Conservation (phyloP, 2,113 vertebrate genomes). For the Mus spicilegus region DNA sequence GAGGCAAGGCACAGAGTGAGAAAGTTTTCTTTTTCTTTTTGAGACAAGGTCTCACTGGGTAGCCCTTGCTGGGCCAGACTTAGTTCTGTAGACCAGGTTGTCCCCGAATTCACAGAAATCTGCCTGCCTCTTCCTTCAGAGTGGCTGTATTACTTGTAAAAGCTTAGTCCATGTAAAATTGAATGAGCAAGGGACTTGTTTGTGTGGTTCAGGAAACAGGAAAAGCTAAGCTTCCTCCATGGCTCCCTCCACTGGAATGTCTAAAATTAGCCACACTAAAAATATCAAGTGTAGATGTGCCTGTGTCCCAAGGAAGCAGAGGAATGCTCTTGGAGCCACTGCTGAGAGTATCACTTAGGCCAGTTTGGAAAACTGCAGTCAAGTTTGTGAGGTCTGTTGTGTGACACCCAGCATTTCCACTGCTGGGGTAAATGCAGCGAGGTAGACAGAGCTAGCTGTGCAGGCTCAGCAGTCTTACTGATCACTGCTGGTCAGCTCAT, state of each 20-base stretch:
- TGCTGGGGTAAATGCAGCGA: background rate
- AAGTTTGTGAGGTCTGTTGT: background rate
- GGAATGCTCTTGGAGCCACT: background rate
- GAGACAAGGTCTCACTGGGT: background rate
- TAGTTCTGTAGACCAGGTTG: background rate
- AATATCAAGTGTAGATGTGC: background rate
- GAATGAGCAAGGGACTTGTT: background rate
- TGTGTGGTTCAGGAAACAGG: background rate
- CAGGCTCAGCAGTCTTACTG: background rate
- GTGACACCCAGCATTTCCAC: background rate
- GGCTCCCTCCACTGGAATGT: background rate
- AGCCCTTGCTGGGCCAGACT: background rate
- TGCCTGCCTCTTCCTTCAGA: background rate
- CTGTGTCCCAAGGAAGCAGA: background rate
- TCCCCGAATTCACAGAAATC: background rate
- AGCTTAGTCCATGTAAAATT: background rate
- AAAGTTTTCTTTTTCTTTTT: background rate
- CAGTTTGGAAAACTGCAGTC: background rate
- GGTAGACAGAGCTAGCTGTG: no score
- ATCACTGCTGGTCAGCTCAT: background rate
- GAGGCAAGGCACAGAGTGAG: background rate
- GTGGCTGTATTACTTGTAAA: background rate
- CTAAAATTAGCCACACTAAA: background rate
- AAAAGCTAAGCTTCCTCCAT: background rate
- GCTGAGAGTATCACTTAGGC: background rate